Evolutionary conservation across 2,888 invertebrate species (phyloP), one percentile per base, ranked within the genome.

Genomic region (Ormyrus thymus): DNA sequence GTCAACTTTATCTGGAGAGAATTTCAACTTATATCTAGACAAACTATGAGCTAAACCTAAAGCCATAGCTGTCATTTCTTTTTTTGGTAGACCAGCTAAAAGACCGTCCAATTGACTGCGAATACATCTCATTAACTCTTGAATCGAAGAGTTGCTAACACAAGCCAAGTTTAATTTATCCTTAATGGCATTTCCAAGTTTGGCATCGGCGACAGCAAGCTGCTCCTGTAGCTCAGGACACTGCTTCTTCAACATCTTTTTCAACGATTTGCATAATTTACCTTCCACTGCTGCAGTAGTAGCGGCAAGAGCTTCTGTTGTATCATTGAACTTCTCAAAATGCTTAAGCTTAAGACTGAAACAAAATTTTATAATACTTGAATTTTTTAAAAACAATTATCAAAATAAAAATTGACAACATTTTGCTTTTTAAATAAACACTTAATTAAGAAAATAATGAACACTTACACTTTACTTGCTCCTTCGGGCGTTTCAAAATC

Each of bases 1-100:
- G 89, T 99, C 99, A 74, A 99, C 96, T 92, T 99, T 99, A 88
- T 99, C 99, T 0, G 99, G 98, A 9, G 98, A 98, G 91, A 99
- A 99, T 91, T 99, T 99, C 43, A 99, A 91, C 90, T 99, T 99
- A 91, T 99, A 99, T 72, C 99, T 93, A 0, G 98, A 97, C 6
- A 99, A 92, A 0, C 95, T 95, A 90, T 96, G 96, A 43, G 98
- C 98, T 8, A 99, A 92, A 81, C 95, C 99, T 0, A 99, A 92
- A 0, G 98, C 95, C 99, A 99, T 99, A 0, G 98, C 98, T 0
- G 97, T 95, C 93, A 98, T 95, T 90, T 99, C 98, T 86, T 96
- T 97, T 87, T 95, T 95, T 0, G 96, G 95, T 61, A 98, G 91
- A 0, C 97, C 97, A 6, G 95, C 94, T 0, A 99, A 92, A 0